phyloP scores from a whole-genome alignment of 2,888 invertebrate genomes.

The Aporophyla nigra region DNA sequence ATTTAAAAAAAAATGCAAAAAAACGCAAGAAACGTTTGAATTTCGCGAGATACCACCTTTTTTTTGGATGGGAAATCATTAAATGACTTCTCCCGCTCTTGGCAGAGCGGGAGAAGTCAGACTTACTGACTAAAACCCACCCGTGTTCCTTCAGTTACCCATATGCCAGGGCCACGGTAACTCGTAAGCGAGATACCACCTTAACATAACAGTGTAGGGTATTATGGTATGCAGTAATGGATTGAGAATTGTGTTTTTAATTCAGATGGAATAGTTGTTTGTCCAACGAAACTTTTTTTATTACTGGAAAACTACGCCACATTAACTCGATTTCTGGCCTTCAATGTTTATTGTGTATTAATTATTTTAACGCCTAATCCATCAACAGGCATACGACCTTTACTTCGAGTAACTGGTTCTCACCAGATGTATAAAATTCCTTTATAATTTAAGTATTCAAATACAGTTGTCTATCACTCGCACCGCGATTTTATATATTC shows the following conservation, averaged over 20 bases:
- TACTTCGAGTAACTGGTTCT: constrained; percentile 18
- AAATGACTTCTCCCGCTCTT: too few relatives aligned
- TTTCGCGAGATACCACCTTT: too few relatives aligned
- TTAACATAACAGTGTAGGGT: too few relatives aligned
- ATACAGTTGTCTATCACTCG: constrained; percentile 8
- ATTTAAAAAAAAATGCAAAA: too few relatives aligned
- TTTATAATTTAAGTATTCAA: not conserved
- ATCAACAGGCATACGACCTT: constrained; percentile 32
- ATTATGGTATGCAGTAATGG: too few relatives aligned
- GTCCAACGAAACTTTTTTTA: not conserved
- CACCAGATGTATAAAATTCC: not conserved
- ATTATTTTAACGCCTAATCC: constrained; percentile 19
- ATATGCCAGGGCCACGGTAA: too few relatives aligned
- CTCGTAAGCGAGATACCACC: too few relatives aligned
- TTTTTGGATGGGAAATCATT: too few relatives aligned
- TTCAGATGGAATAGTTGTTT: not conserved
- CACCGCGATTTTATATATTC: constrained; percentile 6
- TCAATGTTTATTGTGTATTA: constrained; percentile 28
- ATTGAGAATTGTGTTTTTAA: not conserved
- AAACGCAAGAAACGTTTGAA: too few relatives aligned
- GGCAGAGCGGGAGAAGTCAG: too few relatives aligned
- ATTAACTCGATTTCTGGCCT: constrained; percentile 23
- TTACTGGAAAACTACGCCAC: constrained; percentile 7
- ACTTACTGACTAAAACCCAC: too few relatives aligned
- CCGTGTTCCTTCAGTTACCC: too few relatives aligned